A percentile compares a stretch with the other conserved stretches of the same genome.
Evolutionary conservation across 2,113 vertebrate species (phyloP).

Genomic region (Limnothrissa miodon): DNA sequence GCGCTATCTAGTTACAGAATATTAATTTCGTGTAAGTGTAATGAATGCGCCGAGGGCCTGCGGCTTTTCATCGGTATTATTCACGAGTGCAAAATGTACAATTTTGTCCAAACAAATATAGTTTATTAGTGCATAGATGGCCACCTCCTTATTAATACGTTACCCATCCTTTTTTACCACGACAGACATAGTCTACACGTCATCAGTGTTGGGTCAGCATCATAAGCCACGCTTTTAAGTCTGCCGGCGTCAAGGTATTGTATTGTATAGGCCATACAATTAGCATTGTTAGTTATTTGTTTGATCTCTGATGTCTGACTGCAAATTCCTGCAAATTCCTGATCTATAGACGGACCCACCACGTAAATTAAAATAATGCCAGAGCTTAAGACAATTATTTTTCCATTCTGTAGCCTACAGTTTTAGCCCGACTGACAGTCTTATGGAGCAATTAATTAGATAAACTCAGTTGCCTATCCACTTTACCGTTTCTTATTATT

Average conservation of each 20-base stretch:
- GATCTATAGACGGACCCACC: too few relatives aligned
- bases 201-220: slow-evolving; percentile 1
- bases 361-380: not conserved
- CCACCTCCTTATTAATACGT: not conserved
- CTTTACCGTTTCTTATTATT: not conserved
- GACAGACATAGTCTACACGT: not conserved
- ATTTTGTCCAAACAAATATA: not conserved
- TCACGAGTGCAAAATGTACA: not conserved
- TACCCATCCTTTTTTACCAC: not conserved
- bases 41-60: not conserved
- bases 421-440: not conserved
- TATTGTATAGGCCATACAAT: not conserved
- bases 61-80: not conserved
- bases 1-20: slow-evolving; percentile 10
- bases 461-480: not conserved
- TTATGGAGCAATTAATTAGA: not conserved
- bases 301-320: not conserved
- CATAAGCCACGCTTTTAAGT: not conserved
- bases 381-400: not conserved
- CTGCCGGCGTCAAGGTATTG: not conserved
- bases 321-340: too few relatives aligned
- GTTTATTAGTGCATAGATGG: not conserved
- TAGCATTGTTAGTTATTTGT: not conserved
- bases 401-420: not conserved
- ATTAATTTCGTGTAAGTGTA: not conserved